These are phyloP conservation scores for Choristoneura fumiferana DNA, from an alignment of 1,140 invertebrate genomes.

Conservation along the genomic window DNA sequence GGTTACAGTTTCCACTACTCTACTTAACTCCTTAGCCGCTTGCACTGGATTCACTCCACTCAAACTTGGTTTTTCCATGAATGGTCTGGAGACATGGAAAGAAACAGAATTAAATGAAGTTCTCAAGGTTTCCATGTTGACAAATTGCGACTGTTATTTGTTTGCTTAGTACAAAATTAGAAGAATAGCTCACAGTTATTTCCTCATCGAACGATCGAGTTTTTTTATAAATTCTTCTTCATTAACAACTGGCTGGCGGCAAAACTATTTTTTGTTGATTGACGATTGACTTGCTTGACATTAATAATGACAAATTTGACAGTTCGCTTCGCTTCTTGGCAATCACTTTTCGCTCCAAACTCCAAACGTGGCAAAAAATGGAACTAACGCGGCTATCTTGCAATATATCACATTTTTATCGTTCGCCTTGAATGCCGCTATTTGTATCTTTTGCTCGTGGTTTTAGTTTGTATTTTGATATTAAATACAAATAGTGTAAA, in stretches of 20 bases:
- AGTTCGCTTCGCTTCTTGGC: neutral
- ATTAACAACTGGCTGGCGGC: constrained; percentile 8
- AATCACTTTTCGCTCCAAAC: no score
- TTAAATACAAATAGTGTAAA: no score
- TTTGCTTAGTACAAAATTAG: neutral
- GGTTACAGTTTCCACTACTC: constrained; percentile 42
- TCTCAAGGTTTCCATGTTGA: neutral
- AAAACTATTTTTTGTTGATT: neutral
- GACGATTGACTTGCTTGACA: constrained; percentile 4
- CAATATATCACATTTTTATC: no score
- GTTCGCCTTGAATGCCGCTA: no score
- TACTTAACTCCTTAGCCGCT: constrained; percentile 1
- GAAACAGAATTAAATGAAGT: constrained; percentile 4
- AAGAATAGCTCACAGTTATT: constrained; percentile 8
- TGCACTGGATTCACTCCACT: neutral
- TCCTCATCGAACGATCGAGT: neutral
- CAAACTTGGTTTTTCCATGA: constrained; percentile 10
- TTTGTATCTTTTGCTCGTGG: no score
- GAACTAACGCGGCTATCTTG: no score
- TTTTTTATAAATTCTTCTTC: neutral
- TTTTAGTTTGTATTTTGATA: no score
- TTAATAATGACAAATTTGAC: neutral
- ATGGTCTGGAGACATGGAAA: neutral
- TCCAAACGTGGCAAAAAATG: no score
- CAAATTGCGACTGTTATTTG: constrained; percentile 1